Evolutionary conservation across 2,797 vertebrate species (phyloP).

Genomic region (Acridotheres tristis): DNA sequence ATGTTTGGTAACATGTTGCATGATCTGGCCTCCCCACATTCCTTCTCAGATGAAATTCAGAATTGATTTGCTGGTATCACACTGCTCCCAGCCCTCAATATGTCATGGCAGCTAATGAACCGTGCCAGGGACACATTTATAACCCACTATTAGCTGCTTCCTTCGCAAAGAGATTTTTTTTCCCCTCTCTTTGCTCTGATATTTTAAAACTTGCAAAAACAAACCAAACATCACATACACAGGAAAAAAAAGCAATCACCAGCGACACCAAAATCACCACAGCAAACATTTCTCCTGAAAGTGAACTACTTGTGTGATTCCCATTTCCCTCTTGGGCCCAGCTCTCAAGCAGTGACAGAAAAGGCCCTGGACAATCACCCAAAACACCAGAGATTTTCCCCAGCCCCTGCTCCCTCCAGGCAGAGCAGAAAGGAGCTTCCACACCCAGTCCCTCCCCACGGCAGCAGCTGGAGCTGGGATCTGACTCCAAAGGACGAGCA

Average conservation of each 20-base stretch:
- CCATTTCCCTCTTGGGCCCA: not conserved
- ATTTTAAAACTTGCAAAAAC: conserved; percentile 14
- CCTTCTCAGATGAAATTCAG: not conserved
- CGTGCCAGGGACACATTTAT: not conserved
- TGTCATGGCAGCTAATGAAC: conserved; percentile 15
- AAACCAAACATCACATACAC: not conserved
- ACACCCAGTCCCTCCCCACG: fast-evolving
- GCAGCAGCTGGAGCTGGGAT: not conserved
- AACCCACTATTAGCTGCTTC: not conserved
- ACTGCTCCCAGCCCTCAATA: not conserved
- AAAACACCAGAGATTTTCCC: fast-evolving
- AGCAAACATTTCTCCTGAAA: not conserved
- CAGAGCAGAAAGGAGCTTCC: not conserved
- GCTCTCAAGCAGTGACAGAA: not conserved
- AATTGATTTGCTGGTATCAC: conserved; percentile 33
- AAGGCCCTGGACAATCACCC: not conserved
- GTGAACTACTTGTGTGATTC: not conserved
- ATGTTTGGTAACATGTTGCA: not conserved
- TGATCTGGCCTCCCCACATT: not conserved
- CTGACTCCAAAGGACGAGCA: fast-evolving
- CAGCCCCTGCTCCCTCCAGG: not conserved
- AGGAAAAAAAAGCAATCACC: not conserved
- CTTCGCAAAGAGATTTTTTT: not conserved
- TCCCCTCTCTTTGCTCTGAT: not conserved
- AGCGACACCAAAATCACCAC: not conserved